Conservation (phyloP, 2,888 invertebrate genomes). For the Lochmaea capreae region DNA sequence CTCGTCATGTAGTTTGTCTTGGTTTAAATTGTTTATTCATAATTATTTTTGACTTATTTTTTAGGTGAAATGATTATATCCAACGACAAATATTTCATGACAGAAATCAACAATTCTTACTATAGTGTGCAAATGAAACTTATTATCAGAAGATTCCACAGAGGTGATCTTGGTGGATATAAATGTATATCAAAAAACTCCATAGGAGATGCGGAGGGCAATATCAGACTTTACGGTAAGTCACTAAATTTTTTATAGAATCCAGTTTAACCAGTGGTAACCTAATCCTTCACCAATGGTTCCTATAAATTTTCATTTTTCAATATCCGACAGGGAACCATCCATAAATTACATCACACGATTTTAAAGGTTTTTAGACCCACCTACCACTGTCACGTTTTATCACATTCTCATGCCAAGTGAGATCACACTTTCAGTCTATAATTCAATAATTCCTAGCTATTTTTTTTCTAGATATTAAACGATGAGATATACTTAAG, state of each 20-base stretch:
- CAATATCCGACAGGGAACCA: too few relatives aligned
- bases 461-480: too few relatives aligned
- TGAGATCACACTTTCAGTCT: too few relatives aligned
- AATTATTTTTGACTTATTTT: slow-evolving; percentile 47
- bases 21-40: too few relatives aligned
- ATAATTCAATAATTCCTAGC: too few relatives aligned
- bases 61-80: slow-evolving; percentile 92
- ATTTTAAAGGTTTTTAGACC: too few relatives aligned
- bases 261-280: neutral
- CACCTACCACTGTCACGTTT: too few relatives aligned
- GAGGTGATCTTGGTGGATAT: slow-evolving; percentile 85
- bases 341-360: too few relatives aligned
- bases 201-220: slow-evolving; percentile 91
- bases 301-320: too few relatives aligned
- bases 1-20: neutral
- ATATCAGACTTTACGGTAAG: slow-evolving; percentile 89
- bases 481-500: too few relatives aligned
- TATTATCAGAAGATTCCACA: slow-evolving; percentile 79
- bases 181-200: slow-evolving; percentile 94
- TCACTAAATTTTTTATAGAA: slow-evolving; percentile 26
- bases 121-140: slow-evolving; percentile 89
- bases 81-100: slow-evolving; percentile 87
- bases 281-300: too few relatives aligned
- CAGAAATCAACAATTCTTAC: slow-evolving; percentile 82
- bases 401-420: too few relatives aligned